Percentiles rank a stretch among this genome's conserved stretches.
Evolutionary conservation across 2,888 invertebrate genomes (phyloP).

Genomic region (Drosophila formosana): DNA sequence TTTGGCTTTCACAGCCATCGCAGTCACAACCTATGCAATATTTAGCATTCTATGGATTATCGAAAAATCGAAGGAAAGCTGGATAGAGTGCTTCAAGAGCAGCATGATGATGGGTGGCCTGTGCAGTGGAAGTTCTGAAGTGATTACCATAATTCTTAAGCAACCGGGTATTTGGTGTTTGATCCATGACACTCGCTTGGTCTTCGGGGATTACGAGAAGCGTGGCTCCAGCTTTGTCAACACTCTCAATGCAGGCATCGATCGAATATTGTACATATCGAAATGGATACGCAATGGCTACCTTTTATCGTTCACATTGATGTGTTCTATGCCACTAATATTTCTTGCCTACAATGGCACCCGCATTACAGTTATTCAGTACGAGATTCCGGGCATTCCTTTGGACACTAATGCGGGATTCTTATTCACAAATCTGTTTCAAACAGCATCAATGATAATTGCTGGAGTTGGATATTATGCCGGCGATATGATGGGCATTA

Average conservation of each 20-base stretch:
- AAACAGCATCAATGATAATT: slow-evolving; percentile 27
- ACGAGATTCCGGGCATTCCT: slow-evolving; percentile 52
- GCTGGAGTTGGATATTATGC: slow-evolving; percentile 50
- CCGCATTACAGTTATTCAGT: slow-evolving; percentile 51
- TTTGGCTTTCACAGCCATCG: slow-evolving; percentile 31
- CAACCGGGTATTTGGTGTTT: slow-evolving; percentile 38
- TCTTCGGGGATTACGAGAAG: slow-evolving; percentile 53
- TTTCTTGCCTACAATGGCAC: slow-evolving; percentile 42
- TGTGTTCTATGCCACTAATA: slow-evolving; percentile 31
- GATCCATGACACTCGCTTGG: not conserved
- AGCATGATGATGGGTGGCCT: slow-evolving; percentile 58
- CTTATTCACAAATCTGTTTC: slow-evolving; percentile 38
- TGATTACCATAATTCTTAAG: slow-evolving; percentile 35
- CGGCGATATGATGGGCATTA: slow-evolving; percentile 47
- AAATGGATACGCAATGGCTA: slow-evolving; percentile 49
- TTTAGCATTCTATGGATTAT: slow-evolving; percentile 35
- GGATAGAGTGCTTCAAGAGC: slow-evolving; percentile 47
- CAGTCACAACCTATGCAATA: slow-evolving; percentile 17
- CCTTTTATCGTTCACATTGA: slow-evolving; percentile 29
- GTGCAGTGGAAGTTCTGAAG: slow-evolving; percentile 32
- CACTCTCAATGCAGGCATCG: slow-evolving; percentile 39
- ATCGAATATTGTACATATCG: slow-evolving; percentile 37
- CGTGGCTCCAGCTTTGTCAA: not conserved
- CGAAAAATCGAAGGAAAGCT: slow-evolving; percentile 25
- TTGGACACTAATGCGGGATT: slow-evolving; percentile 42